Conservation (phyloP, 2,113 vertebrate genomes). For the Colossoma macropomum region DNA sequence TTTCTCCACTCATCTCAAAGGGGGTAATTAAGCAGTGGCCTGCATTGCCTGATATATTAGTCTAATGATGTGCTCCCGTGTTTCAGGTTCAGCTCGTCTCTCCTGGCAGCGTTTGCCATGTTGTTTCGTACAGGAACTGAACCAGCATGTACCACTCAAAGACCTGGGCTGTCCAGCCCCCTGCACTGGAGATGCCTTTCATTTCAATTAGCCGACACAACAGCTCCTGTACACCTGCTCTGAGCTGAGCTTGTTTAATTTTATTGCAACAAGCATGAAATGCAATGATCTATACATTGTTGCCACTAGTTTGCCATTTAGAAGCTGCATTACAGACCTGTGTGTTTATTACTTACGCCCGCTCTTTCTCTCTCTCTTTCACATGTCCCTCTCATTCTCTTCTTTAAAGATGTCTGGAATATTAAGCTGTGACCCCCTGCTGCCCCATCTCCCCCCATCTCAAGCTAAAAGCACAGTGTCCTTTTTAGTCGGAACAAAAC, state of each 20-base stretch:
- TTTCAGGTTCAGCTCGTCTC: slow-evolving; percentile 21
- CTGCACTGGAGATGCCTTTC: slow-evolving; percentile 8
- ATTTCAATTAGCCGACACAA: slow-evolving; percentile 36
- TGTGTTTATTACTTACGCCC: slow-evolving; percentile 15
- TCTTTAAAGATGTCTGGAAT: slow-evolving; percentile 59
- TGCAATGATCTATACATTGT: slow-evolving; percentile 42
- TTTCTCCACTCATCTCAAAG: slow-evolving; percentile 71
- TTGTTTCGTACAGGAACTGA: not conserved
- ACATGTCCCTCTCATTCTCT: slow-evolving; percentile 30
- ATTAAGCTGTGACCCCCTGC: slow-evolving; percentile 55
- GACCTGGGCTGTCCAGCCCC: not conserved
- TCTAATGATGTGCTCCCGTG: slow-evolving; percentile 30
- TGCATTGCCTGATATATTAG: slow-evolving; percentile 28
- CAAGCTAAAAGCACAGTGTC: slow-evolving; percentile 53
- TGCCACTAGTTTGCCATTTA: slow-evolving; percentile 35
- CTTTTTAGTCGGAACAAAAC: slow-evolving; percentile 58
- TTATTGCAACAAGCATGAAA: slow-evolving; percentile 31
- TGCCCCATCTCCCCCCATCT: slow-evolving; percentile 45
- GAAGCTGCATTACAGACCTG: slow-evolving; percentile 35
- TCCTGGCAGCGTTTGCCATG: slow-evolving; percentile 5
- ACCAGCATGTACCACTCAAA: not conserved
- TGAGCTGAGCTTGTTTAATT: slow-evolving; percentile 36
- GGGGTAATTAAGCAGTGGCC: slow-evolving; percentile 11
- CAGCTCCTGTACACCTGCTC: slow-evolving; percentile 34
- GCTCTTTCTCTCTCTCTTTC: slow-evolving; percentile 26